phyloP scores from a whole-genome alignment of 2,113 vertebrate genomes.

The Gymnarchus niloticus region DNA sequence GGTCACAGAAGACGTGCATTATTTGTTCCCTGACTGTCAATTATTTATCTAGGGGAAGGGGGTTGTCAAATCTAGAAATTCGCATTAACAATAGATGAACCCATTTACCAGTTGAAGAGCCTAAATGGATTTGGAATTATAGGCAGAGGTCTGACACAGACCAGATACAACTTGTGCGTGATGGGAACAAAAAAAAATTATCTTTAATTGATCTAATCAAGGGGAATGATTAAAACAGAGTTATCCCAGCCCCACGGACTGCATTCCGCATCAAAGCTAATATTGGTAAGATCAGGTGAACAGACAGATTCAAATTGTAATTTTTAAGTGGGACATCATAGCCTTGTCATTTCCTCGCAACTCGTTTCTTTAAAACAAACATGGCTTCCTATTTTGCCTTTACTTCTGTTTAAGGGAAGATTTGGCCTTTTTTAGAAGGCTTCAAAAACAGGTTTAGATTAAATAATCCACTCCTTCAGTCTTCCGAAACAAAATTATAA shows the following conservation, averaged over 20 bases:
- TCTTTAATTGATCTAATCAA: conserved; percentile 21
- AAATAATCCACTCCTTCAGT: neutral
- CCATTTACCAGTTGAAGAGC: conserved; percentile 24
- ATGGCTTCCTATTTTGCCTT: neutral
- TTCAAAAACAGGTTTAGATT: neutral
- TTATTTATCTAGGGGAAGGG: neutral
- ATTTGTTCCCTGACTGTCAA: conserved; percentile 17
- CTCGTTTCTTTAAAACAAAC: neutral
- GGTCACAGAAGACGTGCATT: conserved; percentile 24
- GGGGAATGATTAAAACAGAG: conserved; percentile 16
- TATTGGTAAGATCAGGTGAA: neutral
- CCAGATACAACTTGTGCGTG: neutral
- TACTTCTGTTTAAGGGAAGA: conserved; percentile 6
- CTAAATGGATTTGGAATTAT: conserved; percentile 25
- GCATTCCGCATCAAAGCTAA: neutral
- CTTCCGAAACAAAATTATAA: neutral
- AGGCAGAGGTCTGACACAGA: conserved; percentile 17
- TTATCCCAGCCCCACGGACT: conserved; percentile 15
- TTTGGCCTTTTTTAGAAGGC: neutral
- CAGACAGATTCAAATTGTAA: neutral
- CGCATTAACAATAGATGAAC: conserved; percentile 31
- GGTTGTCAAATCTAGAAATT: neutral
- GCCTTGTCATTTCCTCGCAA: neutral
- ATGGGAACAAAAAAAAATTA: conserved; percentile 21
- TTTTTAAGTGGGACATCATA: neutral